These are phyloP conservation scores for Xiphophorus birchmanni DNA, from an alignment of 2,797 vertebrate species.

Conservation along the genomic window DNA sequence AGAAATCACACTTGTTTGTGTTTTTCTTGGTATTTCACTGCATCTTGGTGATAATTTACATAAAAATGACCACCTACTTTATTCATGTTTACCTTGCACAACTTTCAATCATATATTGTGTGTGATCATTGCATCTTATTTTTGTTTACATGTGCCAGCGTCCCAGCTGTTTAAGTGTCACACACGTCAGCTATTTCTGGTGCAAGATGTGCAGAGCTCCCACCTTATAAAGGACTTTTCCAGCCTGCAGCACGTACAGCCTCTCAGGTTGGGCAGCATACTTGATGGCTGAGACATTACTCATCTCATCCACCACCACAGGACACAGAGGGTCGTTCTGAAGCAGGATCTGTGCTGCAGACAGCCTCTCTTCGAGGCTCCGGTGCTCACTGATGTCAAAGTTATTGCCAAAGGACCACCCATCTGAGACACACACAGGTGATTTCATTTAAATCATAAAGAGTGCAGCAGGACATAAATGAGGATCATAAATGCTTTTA, in stretches of 20 bases:
- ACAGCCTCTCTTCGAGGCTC: constrained; percentile 85
- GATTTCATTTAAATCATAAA: background rate
- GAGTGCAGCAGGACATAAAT: background rate
- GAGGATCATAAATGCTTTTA: too few relatives aligned
- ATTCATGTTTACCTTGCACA: background rate
- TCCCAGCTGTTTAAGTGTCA: background rate
- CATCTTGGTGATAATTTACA: background rate
- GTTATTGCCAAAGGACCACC: constrained; percentile 93
- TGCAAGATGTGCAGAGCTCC: constrained; percentile 1
- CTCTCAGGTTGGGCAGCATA: constrained; percentile 91
- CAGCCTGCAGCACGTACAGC: constrained; percentile 87
- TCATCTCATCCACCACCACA: constrained; percentile 89
- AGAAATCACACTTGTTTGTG: background rate
- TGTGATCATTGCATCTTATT: background rate
- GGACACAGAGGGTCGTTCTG: constrained; percentile 85
- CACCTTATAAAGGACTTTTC: constrained; percentile 91
- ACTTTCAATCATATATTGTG: background rate
- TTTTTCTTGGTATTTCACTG: background rate
- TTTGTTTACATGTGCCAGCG: background rate
- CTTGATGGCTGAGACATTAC: constrained; percentile 79
- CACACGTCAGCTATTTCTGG: background rate
- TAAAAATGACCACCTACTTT: background rate
- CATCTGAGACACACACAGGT: constrained; percentile 77
- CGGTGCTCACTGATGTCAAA: constrained; percentile 86
- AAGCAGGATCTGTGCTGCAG: constrained; percentile 85